Conservation (phyloP, 1,140 invertebrate genomes). For the Capitella teleta region DNA sequence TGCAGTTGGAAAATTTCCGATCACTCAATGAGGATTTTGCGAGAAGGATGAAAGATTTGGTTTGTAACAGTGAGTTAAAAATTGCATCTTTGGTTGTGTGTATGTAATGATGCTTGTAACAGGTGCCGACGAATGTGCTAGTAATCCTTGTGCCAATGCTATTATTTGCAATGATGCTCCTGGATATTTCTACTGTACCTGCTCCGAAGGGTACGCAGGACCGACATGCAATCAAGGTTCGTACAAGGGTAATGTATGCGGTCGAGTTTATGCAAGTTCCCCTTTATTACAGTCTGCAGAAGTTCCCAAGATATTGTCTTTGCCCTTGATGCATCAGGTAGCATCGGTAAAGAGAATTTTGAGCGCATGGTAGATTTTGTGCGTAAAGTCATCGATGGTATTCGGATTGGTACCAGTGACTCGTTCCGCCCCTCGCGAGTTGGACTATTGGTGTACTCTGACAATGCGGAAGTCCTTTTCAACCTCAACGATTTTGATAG, state of each 20-base stretch:
- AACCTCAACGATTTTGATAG: constrained; percentile 6
- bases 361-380: constrained; percentile 5
- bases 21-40: neutral
- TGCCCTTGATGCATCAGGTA: constrained; percentile 8
- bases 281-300: constrained; percentile 7
- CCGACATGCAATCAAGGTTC: neutral
- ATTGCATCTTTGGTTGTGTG: neutral
- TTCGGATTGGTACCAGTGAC: neutral
- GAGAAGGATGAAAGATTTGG: neutral
- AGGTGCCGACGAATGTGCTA: neutral
- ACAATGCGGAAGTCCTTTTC: constrained; percentile 3
- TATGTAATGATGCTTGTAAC: neutral
- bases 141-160: neutral
- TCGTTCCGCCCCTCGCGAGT: neutral
- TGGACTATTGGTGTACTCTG: constrained; percentile 2
- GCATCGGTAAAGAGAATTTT: constrained; percentile 5
- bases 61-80: constrained; percentile 7
- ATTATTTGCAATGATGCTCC: neutral
- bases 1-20: neutral
- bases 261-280: no score
- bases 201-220: neutral
- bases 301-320: constrained; percentile 4
- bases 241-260: no score
- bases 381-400: neutral
- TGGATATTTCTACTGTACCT: neutral